Evolutionary conservation across 2,797 vertebrate genomes (phyloP).

Genomic region (Rhabdophis nuchalis): DNA sequence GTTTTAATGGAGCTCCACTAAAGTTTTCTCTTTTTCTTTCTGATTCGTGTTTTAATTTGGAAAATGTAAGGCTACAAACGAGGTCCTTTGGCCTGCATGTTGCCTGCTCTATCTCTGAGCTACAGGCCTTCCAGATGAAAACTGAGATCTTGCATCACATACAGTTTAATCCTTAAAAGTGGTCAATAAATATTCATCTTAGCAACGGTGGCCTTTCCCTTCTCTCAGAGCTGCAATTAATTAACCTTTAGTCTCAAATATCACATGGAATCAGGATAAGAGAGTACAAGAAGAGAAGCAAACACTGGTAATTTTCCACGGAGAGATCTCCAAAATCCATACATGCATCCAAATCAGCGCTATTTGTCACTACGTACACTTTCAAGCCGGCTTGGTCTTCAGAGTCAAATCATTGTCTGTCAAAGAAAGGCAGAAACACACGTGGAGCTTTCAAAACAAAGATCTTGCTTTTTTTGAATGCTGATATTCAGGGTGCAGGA

Average conservation of each 20-base stretch:
- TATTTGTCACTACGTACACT: not conserved
- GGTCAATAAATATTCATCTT: conserved; percentile 32
- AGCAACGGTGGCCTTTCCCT: conserved; percentile 9
- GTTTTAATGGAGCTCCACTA: too few species aligned
- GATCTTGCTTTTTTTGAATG: too few species aligned
- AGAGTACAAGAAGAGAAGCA: conserved; percentile 50
- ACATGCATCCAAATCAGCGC: not conserved
- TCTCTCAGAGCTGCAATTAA: conserved; percentile 74
- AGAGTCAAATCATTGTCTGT: not conserved
- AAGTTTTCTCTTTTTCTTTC: not conserved
- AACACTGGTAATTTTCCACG: not conserved
- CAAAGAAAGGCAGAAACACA: not conserved
- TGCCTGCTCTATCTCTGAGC: too few species aligned
- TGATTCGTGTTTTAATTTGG: not conserved
- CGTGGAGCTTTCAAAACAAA: not conserved
- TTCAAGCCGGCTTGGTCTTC: not conserved
- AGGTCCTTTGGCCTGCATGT: not conserved
- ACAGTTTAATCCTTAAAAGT: conserved; percentile 1
- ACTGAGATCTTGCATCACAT: not conserved
- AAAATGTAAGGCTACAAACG: too few species aligned
- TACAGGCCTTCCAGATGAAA: not conserved
- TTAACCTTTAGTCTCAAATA: conserved; percentile 83
- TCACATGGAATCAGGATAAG: conserved; percentile 67
- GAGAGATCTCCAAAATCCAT: not conserved
- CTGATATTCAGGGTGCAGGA: not conserved